A percentile compares a stretch with the other conserved stretches of the same genome.
Evolutionary conservation across 2,113 vertebrate genomes (phyloP).

Genomic region (Oryzias celebensis): DNA sequence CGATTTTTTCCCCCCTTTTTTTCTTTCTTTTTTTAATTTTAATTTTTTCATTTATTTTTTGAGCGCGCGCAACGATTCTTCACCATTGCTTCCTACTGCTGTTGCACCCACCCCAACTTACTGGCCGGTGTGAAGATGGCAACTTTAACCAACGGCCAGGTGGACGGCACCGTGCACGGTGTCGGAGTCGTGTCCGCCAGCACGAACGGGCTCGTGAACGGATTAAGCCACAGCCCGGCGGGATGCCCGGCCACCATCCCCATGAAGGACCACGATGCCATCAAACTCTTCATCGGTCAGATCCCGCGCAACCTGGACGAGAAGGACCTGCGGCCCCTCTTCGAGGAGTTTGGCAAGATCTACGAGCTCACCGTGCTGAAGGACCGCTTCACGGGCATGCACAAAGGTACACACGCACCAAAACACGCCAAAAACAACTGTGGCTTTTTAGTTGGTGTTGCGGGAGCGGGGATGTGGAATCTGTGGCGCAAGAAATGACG

Average conservation of each 20-base stretch:
- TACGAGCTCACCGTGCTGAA: slow-evolving; percentile 99
- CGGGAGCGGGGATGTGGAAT: slow-evolving; percentile 16
- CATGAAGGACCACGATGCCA: slow-evolving; percentile 99
- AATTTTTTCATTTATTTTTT: neutral
- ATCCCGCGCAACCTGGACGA: slow-evolving; percentile 99
- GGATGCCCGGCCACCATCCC: slow-evolving; percentile 95
- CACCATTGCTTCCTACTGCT: slow-evolving; percentile 56
- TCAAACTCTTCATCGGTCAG: slow-evolving; percentile 99
- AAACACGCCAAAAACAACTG: slow-evolving; percentile 12
- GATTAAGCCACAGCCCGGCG: slow-evolving; percentile 97
- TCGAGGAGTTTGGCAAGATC: slow-evolving; percentile 99
- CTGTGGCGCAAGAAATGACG: slow-evolving; percentile 7
- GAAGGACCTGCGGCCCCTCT: slow-evolving; percentile 99
- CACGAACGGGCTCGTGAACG: slow-evolving; percentile 98
- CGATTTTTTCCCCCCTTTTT: slow-evolving; percentile 35
- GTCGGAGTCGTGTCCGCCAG: slow-evolving; percentile 88
- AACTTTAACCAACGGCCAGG: slow-evolving; percentile 99
- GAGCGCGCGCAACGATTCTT: slow-evolving; percentile 42
- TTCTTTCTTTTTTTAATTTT: neutral
- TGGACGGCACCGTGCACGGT: slow-evolving; percentile 93
- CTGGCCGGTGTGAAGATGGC: slow-evolving; percentile 88
- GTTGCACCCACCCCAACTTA: slow-evolving; percentile 65
- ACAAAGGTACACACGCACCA: slow-evolving; percentile 85
- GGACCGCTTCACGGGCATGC: slow-evolving; percentile 99
- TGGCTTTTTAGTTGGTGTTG: slow-evolving; percentile 27